Percentiles rank a stretch among this genome's conserved stretches.
These are phyloP conservation scores for Brachyhypopomus occidentalis DNA, from an alignment of 2,113 vertebrate species.

Conservation along the genomic window DNA sequence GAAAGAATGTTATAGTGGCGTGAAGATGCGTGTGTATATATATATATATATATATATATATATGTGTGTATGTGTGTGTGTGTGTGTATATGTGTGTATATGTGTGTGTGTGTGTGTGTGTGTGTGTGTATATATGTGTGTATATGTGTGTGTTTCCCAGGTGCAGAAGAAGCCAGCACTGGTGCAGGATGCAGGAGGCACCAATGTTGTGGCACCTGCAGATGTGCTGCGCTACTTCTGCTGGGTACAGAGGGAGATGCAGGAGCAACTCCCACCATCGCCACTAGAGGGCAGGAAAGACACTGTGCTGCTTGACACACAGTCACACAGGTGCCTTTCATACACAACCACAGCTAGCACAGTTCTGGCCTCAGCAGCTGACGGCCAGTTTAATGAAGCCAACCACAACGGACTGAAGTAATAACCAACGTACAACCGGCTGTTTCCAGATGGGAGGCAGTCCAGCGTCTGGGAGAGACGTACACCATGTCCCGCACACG, in stretches of 20 bases:
- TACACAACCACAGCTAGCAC: background rate
- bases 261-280: slow-evolving; percentile 2
- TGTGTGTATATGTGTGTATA: background rate
- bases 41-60: too few species aligned
- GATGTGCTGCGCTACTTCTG: slow-evolving; percentile 70
- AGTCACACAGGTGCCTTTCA: slow-evolving; percentile 46
- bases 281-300: slow-evolving; percentile 40
- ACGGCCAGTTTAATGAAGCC: too few species aligned
- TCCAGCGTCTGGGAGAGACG: slow-evolving; percentile 63
- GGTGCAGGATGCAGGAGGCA: slow-evolving; percentile 15
- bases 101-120: too few species aligned
- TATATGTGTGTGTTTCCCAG: slow-evolving; percentile 41
- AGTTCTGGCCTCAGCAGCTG: too few species aligned
- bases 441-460: slow-evolving; percentile 51
- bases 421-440: background rate
- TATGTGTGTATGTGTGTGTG: background rate
- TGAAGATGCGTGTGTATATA: too few species aligned
- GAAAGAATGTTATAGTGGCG: background rate
- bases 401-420: too few species aligned
- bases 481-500: slow-evolving; percentile 58
- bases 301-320: slow-evolving; percentile 52
- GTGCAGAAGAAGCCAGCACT: slow-evolving; percentile 32
- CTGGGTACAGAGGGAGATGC: slow-evolving; percentile 45
- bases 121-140: too few species aligned
- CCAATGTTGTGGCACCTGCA: slow-evolving; percentile 27